A percentile compares a stretch with the other conserved stretches of the same genome.
phyloP scores from a whole-genome alignment of 2,888 invertebrate species.

The Anoncus sp. region DNA sequence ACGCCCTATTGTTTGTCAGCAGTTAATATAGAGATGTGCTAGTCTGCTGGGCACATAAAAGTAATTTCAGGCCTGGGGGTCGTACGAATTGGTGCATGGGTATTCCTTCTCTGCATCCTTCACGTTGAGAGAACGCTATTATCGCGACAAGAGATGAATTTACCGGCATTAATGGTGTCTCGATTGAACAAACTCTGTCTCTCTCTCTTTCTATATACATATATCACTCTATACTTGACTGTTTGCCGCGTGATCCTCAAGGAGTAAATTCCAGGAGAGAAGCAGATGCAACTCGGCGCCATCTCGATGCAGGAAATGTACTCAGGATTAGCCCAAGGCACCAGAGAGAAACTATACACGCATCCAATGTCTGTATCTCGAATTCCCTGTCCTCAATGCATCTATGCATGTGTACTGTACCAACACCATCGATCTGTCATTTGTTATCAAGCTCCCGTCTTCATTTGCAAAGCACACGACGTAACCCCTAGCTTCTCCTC shows the following conservation, averaged over 20 bases:
- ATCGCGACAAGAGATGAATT: constrained; percentile 37
- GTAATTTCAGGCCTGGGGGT: constrained; percentile 43
- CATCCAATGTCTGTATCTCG: not conserved
- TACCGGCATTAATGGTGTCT: constrained; percentile 45
- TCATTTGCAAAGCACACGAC: constrained; percentile 57
- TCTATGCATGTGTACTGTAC: constrained; percentile 25
- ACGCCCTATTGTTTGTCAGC: not conserved
- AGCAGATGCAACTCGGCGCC: not conserved
- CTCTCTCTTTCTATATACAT: not conserved
- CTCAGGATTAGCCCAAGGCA: constrained; percentile 14
- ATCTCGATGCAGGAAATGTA: constrained; percentile 8
- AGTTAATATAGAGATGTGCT: not conserved
- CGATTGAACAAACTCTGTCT: constrained; percentile 12
- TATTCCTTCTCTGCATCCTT: constrained; percentile 7
- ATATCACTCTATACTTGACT: not conserved
- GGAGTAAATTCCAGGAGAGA: constrained; percentile 1
- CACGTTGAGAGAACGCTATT: not conserved
- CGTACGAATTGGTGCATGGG: constrained; percentile 35
- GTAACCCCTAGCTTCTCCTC: not conserved
- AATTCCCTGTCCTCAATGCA: not conserved
- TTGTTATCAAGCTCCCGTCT: constrained; percentile 56
- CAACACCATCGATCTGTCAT: constrained; percentile 55
- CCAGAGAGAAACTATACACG: not conserved
- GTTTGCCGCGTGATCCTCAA: not conserved
- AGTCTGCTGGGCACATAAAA: not conserved